A percentile compares a stretch with the other conserved stretches of the same genome.
Evolutionary conservation across 2,797 vertebrate genomes (phyloP).

Genomic region (Myripristis murdjan): DNA sequence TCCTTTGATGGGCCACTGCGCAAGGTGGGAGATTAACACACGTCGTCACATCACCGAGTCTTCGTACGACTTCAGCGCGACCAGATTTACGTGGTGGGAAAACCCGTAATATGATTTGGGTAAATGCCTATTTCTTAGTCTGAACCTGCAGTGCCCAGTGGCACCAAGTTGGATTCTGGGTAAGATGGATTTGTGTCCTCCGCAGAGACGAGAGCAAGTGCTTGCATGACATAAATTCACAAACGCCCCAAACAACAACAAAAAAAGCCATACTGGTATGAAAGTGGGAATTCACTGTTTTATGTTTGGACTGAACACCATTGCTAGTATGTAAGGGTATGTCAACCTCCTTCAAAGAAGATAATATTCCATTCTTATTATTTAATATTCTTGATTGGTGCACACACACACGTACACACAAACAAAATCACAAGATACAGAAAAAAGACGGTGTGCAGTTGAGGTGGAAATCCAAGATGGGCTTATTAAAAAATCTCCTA

Average conservation of each 20-base stretch:
- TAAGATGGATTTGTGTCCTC: constrained; percentile 20
- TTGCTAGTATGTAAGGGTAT: constrained; percentile 27
- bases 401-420: too few relatives aligned
- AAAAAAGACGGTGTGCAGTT: too few relatives aligned
- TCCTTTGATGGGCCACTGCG: constrained; percentile 66
- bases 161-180: constrained; percentile 11
- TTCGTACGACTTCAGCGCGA: constrained; percentile 46
- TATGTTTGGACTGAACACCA: constrained; percentile 39
- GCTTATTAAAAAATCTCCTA: too few relatives aligned
- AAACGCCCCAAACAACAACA: constrained; percentile 28
- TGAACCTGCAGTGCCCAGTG: constrained; percentile 26
- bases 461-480: too few relatives aligned
- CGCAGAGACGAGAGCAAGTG: constrained; percentile 19
- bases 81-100: constrained; percentile 46
- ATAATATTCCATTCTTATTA: too few relatives aligned
- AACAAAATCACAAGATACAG: too few relatives aligned
- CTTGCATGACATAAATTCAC: constrained; percentile 29
- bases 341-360: constrained; percentile 33
- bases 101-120: constrained; percentile 40
- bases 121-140: constrained; percentile 38
- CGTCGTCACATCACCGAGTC: constrained; percentile 35
- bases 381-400: too few relatives aligned
- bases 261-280: too few relatives aligned
- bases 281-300: constrained; percentile 9
- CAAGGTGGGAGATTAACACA: constrained; percentile 70